phyloP scores from a whole-genome alignment of 30 jellyfish, hydroid and myxozoan species.

The Phacellophora camtschatica region DNA sequence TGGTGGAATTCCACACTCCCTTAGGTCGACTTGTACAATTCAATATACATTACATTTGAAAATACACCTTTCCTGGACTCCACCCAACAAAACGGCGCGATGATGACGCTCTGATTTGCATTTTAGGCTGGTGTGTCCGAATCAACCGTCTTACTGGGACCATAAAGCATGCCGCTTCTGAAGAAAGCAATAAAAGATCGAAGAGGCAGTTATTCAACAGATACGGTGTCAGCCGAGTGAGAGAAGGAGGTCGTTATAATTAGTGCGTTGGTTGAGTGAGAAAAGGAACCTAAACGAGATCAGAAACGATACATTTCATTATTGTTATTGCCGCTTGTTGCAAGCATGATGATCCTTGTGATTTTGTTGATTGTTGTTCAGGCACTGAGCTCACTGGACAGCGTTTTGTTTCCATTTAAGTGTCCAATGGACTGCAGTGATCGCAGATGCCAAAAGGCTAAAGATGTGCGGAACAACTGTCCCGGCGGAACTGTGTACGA shows the following conservation, averaged over 20 bases:
- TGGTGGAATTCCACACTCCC: constrained; percentile 8
- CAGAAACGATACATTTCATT: too few relatives aligned
- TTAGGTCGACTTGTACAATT: not conserved
- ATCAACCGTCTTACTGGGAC: not conserved
- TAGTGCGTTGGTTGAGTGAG: not conserved
- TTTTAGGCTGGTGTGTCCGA: constrained; percentile 10
- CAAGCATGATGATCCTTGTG: not conserved
- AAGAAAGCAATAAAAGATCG: constrained; percentile 11
- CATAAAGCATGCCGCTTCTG: constrained; percentile 57
- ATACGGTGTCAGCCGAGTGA: not conserved
- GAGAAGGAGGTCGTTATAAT: not conserved
- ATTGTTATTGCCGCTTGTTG: not conserved
- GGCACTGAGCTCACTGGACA: constrained; percentile 15
- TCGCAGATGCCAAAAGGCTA: constrained; percentile 51
- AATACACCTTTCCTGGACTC: constrained; percentile 53
- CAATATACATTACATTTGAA: not conserved
- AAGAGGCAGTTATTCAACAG: not conserved
- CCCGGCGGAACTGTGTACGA: constrained; percentile 85
- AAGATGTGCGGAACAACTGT: constrained; percentile 64
- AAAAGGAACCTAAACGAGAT: too few relatives aligned
- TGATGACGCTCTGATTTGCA: constrained; percentile 29
- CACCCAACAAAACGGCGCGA: constrained; percentile 17
- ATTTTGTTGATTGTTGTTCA: constrained; percentile 10
- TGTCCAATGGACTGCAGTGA: constrained; percentile 70
- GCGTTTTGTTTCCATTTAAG: constrained; percentile 24